Conservation (phyloP, 2,113 vertebrate genomes). For the Neolamprologus sp. region DNA sequence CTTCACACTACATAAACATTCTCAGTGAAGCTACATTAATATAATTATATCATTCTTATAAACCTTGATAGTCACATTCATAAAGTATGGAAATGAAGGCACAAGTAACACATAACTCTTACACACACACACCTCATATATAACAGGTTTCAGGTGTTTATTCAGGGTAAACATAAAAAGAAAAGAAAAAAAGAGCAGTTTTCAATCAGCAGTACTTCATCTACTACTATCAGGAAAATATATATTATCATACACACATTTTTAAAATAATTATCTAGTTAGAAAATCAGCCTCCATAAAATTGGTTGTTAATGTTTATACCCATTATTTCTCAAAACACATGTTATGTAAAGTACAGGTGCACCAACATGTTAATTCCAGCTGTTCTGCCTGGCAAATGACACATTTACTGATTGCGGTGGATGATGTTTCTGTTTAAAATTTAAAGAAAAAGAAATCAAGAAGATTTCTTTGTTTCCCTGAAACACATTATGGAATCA, state of each 20-base stretch:
- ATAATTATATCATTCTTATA: neutral
- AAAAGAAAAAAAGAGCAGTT: conserved; percentile 3
- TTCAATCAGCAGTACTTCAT: neutral
- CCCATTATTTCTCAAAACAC: neutral
- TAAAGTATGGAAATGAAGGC: neutral
- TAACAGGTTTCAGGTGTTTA: conserved; percentile 8
- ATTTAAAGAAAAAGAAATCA: neutral
- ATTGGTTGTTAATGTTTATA: neutral
- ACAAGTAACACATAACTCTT: neutral
- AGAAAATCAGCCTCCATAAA: conserved; percentile 3
- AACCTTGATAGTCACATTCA: neutral
- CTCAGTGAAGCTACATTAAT: neutral
- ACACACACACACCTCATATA: neutral
- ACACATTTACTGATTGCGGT: neutral
- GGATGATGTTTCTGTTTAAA: neutral
- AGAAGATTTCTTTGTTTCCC: neutral
- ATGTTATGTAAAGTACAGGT: neutral
- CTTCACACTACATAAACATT: neutral
- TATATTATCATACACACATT: conserved; percentile 34
- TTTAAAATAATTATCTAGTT: conserved; percentile 31
- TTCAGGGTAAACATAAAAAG: neutral
- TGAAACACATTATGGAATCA: neutral
- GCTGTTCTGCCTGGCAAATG: neutral
- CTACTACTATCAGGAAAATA: conserved; percentile 4
- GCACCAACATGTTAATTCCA: neutral